Percentiles rank a stretch among this genome's conserved stretches.
These are phyloP conservation scores for Drosophila pseudoobscura DNA, from an alignment of 1,140 invertebrate species.

Conservation along the genomic window DNA sequence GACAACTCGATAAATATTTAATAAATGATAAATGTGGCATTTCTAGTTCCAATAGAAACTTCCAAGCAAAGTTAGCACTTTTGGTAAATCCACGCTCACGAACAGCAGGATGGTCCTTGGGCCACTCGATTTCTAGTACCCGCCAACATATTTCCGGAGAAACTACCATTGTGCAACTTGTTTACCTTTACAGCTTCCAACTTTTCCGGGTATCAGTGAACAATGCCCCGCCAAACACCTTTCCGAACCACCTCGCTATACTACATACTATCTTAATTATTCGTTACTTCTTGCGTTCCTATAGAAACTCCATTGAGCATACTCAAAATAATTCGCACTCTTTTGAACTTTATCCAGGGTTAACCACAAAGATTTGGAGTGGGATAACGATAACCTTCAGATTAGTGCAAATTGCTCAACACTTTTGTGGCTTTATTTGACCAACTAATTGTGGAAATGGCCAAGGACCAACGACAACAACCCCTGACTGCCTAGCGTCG, in stretches of 20 bases:
- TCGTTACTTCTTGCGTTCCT: not conserved
- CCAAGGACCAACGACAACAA: slow-evolving; percentile 10
- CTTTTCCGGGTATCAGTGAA: no score
- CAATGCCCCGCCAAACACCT: no score
- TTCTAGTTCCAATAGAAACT: no score
- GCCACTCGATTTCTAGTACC: no score
- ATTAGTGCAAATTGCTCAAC: slow-evolving; percentile 77
- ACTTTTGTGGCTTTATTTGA: slow-evolving; percentile 80
- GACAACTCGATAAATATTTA: no score
- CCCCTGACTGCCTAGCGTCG: slow-evolving; percentile 2
- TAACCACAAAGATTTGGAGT: slow-evolving; percentile 28
- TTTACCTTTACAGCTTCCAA: no score
- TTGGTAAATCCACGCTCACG: no score
- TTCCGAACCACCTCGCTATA: not conserved
- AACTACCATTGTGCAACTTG: no score
- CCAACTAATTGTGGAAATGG: slow-evolving; percentile 74
- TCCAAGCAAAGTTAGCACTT: no score
- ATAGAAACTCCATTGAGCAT: slow-evolving; percentile 13
- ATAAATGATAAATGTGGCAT: not conserved
- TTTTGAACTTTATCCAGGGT: not conserved
- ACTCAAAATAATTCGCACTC: not conserved
- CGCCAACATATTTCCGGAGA: no score
- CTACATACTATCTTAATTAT: not conserved
- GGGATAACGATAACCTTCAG: slow-evolving; percentile 58
- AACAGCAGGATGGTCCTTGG: no score